Base-by-base conservation (phyloP, 2,113 vertebrate genomes). In the Eira barbara region DNA sequence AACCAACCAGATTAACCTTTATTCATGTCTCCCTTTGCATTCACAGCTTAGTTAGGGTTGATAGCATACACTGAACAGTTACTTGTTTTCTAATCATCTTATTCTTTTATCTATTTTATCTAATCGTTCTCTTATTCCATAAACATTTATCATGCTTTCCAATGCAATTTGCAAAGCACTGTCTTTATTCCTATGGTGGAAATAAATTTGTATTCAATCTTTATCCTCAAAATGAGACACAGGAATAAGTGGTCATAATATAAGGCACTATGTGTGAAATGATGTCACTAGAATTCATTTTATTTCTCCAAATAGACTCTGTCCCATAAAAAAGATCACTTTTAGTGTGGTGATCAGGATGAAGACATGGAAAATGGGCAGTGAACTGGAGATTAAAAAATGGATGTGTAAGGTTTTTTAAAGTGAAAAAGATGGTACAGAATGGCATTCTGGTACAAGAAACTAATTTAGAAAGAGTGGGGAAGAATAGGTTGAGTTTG, bases 51-150 rank as follows among this genome's bases (percentile, higher is more conserved):
- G 42, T 27, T 86, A 82, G 47, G 7, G 27, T 78, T 97, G 63
- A 42, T 69, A 79, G 52, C 36, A 55, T 14, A 31, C n/a, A 78
- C 63, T 34, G 7, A 89, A 20, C 10, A 79, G 92, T 76, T 49
- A 71, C 6, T 4, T 67, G 7, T 95, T 96, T 7, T 59, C 13
- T 92, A 91, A 69, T 74, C 6, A 78, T 92, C 95, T 84, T 21
- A 55, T 91, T 95, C 21, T 92, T 96, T 83, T 79, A 69, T 67
- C n/a, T 15, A 8, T 83, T 47, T 92, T 42, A 85, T 47, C 95
- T 9, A 90, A 67, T 94, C 20, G 55, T 92, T 97, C 6, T 87
- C 57, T 86, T 71, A 42, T 89, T 11, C n/a, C 95, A 17, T 73
- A 63, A 94, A 63, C 12, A 59, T 76, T 92, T 92, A 25, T 76